These are phyloP conservation scores for Pachyuromys duprasi DNA, from an alignment of 2,797 vertebrate genomes.

Conservation along the genomic window DNA sequence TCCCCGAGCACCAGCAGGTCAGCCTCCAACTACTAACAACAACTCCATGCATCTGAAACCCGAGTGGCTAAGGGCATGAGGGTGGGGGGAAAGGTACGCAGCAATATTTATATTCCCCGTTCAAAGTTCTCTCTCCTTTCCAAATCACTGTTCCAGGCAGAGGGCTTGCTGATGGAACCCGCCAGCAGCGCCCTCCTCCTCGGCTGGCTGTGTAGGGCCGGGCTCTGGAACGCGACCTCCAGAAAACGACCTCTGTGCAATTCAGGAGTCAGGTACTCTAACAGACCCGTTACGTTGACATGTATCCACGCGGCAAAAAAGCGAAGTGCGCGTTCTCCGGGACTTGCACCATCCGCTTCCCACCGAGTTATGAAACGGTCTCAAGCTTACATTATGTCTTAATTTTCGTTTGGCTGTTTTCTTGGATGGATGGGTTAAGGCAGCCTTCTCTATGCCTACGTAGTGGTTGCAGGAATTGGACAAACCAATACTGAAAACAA, in stretches of 20 bases:
- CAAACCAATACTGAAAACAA: not conserved
- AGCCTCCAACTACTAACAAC: not conserved
- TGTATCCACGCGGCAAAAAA: not conserved
- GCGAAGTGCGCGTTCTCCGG: not conserved
- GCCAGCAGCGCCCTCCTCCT: not conserved
- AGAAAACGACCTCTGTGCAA: not conserved
- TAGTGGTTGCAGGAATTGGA: not conserved
- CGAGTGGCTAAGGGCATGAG: not conserved
- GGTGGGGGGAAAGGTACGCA: not conserved
- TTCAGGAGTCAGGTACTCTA: not conserved
- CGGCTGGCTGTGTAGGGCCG: not conserved
- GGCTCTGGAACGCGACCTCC: not conserved
- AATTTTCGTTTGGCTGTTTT: not conserved
- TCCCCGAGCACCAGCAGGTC: not conserved
- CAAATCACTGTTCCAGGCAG: not conserved
- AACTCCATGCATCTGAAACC: not conserved
- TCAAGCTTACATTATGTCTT: not conserved
- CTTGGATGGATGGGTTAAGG: too few relatives aligned
- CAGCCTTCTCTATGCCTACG: not conserved
- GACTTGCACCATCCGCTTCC: accelerated
- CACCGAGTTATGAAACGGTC: not conserved
- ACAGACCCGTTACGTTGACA: not conserved
- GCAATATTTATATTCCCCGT: not conserved
- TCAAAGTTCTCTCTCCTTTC: not conserved
- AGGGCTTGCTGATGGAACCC: not conserved